Percentiles rank a stretch among this genome's conserved stretches.
phyloP scores from a whole-genome alignment of 2,113 vertebrate genomes.

The Anoura caudifer region DNA sequence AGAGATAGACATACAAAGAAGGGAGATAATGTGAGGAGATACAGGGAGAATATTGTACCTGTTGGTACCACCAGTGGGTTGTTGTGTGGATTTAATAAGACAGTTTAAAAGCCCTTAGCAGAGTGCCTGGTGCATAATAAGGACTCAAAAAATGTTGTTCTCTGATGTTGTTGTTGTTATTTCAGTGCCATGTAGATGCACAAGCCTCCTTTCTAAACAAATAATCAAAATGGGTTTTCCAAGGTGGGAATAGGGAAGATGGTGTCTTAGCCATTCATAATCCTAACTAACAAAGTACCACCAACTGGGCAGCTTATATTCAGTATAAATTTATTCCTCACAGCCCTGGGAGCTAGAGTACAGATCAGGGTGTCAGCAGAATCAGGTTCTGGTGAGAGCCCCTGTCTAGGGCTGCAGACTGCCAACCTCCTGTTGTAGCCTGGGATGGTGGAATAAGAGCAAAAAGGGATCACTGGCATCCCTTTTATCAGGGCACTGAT shows the following conservation, averaged over 20 bases:
- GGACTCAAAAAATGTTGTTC: neutral
- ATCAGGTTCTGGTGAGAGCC: too few species aligned
- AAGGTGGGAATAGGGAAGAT: neutral
- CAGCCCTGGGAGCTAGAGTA: too few species aligned
- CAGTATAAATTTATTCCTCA: too few species aligned
- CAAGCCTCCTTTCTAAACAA: neutral
- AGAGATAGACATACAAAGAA: neutral
- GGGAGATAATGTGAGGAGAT: neutral
- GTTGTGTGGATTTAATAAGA: neutral
- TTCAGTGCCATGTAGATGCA: neutral
- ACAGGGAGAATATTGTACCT: neutral
- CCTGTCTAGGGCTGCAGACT: too few species aligned
- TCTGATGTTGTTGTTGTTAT: neutral
- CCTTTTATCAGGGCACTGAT: too few species aligned
- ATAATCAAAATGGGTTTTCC: neutral
- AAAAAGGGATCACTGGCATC: too few species aligned
- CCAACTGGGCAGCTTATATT: neutral
- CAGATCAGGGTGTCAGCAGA: too few species aligned
- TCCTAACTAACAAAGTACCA: neutral
- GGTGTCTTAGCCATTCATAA: neutral
- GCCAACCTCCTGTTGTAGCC: too few species aligned
- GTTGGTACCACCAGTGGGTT: neutral
- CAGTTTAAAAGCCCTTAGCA: neutral
- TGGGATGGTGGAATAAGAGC: too few species aligned
- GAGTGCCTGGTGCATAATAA: neutral